Evolutionary conservation across 2,113 vertebrate species (phyloP).

Genomic region (Microcebus lehilahytsara): DNA sequence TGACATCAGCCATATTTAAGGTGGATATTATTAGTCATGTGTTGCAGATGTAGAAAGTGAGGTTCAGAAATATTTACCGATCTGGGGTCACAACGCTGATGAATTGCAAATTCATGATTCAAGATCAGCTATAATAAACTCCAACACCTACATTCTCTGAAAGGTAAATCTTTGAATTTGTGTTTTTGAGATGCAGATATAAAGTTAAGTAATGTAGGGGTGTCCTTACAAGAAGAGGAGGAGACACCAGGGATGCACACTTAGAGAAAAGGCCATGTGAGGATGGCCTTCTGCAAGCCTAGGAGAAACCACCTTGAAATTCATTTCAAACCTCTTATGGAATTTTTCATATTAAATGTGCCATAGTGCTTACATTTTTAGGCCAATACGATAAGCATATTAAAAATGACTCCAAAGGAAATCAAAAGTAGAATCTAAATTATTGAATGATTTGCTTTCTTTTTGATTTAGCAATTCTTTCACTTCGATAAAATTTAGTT

Average conservation of each 20-base stretch:
- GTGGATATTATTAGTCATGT: background rate
- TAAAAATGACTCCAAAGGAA: background rate
- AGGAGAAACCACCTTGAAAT: background rate
- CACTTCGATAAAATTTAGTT: background rate
- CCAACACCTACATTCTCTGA: background rate
- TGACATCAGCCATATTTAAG: background rate
- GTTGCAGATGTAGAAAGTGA: background rate
- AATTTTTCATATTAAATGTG: conserved; percentile 4
- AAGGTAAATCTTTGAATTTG: background rate
- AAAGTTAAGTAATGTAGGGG: background rate
- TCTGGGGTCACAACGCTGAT: background rate
- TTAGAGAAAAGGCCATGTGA: background rate
- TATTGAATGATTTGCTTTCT: background rate
- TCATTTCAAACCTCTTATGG: background rate
- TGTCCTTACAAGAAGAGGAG: background rate
- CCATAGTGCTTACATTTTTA: background rate
- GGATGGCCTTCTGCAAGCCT: background rate
- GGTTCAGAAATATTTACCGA: background rate
- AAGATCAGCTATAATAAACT: background rate
- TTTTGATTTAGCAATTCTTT: background rate
- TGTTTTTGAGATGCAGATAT: background rate
- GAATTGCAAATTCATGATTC: background rate
- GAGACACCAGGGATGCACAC: background rate
- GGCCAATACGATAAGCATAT: background rate
- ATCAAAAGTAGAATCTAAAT: background rate